These are phyloP conservation scores for Periophthalmodon schlosseri DNA, from an alignment of 2,113 vertebrate species.

Conservation along the genomic window DNA sequence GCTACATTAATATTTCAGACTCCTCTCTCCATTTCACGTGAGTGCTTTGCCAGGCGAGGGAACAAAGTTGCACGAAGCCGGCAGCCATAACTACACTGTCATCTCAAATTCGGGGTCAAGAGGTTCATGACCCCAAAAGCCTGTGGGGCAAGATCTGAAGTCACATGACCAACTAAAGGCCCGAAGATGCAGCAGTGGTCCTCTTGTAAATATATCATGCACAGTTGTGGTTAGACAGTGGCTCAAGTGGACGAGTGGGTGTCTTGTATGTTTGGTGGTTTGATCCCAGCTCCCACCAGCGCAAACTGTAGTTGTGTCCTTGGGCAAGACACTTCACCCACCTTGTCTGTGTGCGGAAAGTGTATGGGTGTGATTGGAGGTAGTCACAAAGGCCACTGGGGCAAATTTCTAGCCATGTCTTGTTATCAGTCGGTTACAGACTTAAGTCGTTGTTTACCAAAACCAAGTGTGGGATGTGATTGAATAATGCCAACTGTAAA, in stretches of 20 bases:
- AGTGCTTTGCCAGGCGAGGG: constrained; percentile 1
- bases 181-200: constrained; percentile 1
- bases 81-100: constrained; percentile 31
- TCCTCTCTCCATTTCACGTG: not conserved
- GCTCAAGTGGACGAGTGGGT: not conserved
- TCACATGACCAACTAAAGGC: not conserved
- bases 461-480: not conserved
- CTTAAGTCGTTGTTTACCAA: too few species aligned
- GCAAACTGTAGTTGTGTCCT: not conserved
- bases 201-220: not conserved
- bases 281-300: not conserved
- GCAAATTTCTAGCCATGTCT: too few species aligned
- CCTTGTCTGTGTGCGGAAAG: not conserved
- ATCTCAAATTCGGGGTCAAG: constrained; percentile 37
- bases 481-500: not conserved
- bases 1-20: constrained; percentile 37
- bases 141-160: not conserved
- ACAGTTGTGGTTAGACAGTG: not conserved
- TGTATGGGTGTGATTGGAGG: not conserved
- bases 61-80: not conserved
- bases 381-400: not conserved
- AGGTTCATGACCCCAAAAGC: constrained; percentile 26
- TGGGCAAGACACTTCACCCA: not conserved
- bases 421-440: not conserved
- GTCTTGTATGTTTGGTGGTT: not conserved